Percentiles rank a stretch among this genome's conserved stretches.
phyloP scores from a whole-genome alignment of 2,113 vertebrate species.

The Meriones unguiculatus region DNA sequence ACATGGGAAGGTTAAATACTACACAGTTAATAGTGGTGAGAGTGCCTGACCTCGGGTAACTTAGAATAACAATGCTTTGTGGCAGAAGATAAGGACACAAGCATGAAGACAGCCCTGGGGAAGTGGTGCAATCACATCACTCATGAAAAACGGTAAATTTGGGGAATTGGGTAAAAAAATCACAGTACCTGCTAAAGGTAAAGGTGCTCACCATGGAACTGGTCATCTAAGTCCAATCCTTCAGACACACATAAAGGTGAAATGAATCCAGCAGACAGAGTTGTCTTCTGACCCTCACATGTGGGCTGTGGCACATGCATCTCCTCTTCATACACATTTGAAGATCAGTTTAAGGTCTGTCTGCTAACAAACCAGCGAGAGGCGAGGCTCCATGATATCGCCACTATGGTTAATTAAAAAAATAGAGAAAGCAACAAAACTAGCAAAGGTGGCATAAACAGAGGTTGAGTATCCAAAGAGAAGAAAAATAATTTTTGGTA shows the following conservation, averaged over 20 bases:
- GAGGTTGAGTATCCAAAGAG: background rate
- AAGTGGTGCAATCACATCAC: background rate
- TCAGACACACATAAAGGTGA: background rate
- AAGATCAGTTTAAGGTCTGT: background rate
- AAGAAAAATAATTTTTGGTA: background rate
- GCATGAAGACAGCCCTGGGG: background rate
- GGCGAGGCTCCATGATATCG: background rate
- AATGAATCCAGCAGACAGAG: background rate
- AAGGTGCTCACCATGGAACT: background rate
- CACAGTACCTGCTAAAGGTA: background rate
- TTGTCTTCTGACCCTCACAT: background rate
- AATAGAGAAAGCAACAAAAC: slow-evolving; percentile 1
- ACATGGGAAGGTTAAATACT: background rate
- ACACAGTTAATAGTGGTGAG: slow-evolving; percentile 18
- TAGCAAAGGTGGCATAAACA: background rate
- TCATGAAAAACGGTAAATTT: background rate
- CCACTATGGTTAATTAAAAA: background rate
- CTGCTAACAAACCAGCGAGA: background rate
- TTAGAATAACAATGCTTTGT: background rate
- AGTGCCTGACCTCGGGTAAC: background rate
- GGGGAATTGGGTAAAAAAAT: background rate
- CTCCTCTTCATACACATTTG: background rate
- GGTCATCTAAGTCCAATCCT: background rate
- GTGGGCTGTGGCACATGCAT: background rate
- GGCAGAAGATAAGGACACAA: background rate